phyloP scores from a whole-genome alignment of 2,797 vertebrate species.

The Eupleurogrammus muticus region DNA sequence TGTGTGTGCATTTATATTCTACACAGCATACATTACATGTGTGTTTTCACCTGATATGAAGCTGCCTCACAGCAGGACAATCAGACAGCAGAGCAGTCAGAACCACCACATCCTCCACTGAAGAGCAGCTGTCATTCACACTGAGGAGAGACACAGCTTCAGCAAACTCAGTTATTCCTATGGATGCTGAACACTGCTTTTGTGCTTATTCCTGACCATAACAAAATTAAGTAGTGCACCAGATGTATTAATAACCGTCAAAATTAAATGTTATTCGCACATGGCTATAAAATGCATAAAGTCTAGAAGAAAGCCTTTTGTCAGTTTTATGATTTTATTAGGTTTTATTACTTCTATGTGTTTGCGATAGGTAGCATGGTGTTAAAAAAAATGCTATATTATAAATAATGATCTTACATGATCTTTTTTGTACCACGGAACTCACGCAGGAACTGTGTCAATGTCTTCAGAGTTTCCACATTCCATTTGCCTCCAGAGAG shows the following conservation, averaged over 20 bases:
- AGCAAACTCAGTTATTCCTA: not conserved
- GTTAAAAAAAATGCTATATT: not conserved
- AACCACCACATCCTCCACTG: conserved; percentile 65
- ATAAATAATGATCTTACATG: conserved; percentile 78
- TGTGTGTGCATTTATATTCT: not conserved
- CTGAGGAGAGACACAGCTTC: conserved; percentile 65
- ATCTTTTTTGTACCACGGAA: conserved; percentile 77
- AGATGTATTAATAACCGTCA: not conserved
- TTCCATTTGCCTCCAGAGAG: conserved; percentile 86
- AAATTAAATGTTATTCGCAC: not conserved
- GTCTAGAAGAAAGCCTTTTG: not conserved
- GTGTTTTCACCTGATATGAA: conserved; percentile 83
- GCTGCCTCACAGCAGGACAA: conserved; percentile 69
- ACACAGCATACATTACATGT: not conserved
- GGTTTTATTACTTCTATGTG: too few species aligned
- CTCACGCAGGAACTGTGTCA: conserved; percentile 74
- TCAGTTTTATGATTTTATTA: not conserved
- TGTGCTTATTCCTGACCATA: not conserved
- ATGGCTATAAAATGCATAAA: not conserved
- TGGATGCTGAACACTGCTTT: not conserved
- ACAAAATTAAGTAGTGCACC: not conserved
- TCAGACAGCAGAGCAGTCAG: conserved; percentile 73
- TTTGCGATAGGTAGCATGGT: not conserved
- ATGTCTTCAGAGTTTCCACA: conserved; percentile 76
- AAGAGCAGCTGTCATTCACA: conserved; percentile 80